Conservation (phyloP, 2,113 vertebrate species). For the Nothoprocta perdicaria region DNA sequence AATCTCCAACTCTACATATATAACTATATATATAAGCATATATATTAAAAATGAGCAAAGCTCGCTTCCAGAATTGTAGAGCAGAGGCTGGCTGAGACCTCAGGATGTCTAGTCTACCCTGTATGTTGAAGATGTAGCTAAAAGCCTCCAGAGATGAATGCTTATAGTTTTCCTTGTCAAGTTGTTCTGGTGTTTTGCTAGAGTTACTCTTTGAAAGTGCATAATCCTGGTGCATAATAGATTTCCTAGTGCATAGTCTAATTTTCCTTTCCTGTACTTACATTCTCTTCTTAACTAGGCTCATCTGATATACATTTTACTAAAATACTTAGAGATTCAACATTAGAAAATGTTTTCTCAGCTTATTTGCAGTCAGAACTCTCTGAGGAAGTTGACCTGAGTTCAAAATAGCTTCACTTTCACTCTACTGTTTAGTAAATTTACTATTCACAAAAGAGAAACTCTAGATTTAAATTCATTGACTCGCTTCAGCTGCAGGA, state of each 20-base stretch:
- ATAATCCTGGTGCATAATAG: neutral
- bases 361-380: neutral
- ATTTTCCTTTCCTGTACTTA: neutral
- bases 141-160: neutral
- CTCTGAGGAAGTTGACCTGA: neutral
- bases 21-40: too few relatives aligned
- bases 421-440: neutral
- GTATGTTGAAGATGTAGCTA: too few relatives aligned
- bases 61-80: neutral
- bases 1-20: fast-evolving
- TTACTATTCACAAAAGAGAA: neutral
- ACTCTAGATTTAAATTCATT: neutral
- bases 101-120: neutral
- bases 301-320: neutral
- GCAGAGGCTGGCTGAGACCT: neutral
- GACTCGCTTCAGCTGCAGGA: neutral
- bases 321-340: neutral
- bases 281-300: neutral
- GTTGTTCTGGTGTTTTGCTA: neutral
- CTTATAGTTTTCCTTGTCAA: neutral
- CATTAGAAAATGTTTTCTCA: neutral
- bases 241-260: neutral
- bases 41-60: neutral
- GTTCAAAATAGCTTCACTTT: neutral
- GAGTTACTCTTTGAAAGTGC: neutral